Base-by-base conservation (phyloP, 2,797 vertebrate species). In the Anguilla anguilla region DNA sequence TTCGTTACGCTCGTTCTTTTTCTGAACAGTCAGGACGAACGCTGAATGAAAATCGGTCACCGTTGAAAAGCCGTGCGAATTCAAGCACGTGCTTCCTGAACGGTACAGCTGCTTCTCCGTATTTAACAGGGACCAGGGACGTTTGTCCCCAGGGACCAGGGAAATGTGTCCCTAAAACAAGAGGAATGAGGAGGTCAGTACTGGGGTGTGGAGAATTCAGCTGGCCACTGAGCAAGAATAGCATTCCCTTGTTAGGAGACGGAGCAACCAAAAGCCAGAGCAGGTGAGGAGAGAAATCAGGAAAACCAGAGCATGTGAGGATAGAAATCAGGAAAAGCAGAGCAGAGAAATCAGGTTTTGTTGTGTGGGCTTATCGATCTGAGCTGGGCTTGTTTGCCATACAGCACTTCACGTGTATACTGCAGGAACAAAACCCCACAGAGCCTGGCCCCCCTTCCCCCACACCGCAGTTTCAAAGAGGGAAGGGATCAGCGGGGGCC, bases 211-310 rank as follows among this genome's bases (percentile, higher is more conserved):
- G 39, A 81, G 35, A 35, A 19, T 6, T 46, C 13, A 81, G 1
- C 28, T 87, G 85, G 82, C 46, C 59, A 46, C 39, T 25, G n/a
- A 6, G 55, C 85, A 79, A 81, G 74, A 85, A 67, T 55, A 28
- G 51, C 74, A 85, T 39, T 39, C 82, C n/a, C 39, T 74, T 77
- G 77, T 82, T 85, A 84, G 51, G 28, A 88, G 85, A 79, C 2
- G 43, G 79, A 43, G 49, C 22, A 22, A 13, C 72, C 15, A 10
- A 72, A 31, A 72, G 11, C n/a, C 6, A 28, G 17, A 31, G 13
- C 10, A 1, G 0, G 51, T 6, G 51, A 51, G 59, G 0, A 22
- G 59, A 61, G 59, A 61, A 6, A 61, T 61, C 3, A 22, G 19
- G 61, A 22, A n/a, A 22, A 3, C 7, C 19, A 25, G 5, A 64